phyloP scores from a whole-genome alignment of 2,113 vertebrate species.

The Daboia siamensis region DNA sequence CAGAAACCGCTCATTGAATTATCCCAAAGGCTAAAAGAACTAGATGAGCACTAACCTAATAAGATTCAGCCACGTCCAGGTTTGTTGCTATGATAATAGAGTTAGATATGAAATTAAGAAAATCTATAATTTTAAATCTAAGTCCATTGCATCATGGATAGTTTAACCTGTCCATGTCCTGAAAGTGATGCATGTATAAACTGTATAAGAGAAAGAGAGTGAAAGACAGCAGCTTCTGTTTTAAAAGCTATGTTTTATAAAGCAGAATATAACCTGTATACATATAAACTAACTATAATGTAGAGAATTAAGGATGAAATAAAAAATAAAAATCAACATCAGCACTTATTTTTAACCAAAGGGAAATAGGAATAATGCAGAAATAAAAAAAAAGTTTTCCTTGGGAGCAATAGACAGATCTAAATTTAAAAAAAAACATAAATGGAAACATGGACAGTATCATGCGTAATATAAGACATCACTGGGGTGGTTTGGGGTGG shows the following conservation, averaged over 20 bases:
- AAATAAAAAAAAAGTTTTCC: neutral
- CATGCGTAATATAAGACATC: no score
- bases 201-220: neutral
- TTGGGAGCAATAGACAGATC: neutral
- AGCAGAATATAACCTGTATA: neutral
- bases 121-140: conserved; percentile 31
- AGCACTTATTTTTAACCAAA: neutral
- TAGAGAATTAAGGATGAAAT: neutral
- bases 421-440: neutral
- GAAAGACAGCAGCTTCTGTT: neutral
- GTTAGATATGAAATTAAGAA: conserved; percentile 30
- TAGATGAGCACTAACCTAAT: conserved; percentile 19
- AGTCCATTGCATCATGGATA: conserved; percentile 1
- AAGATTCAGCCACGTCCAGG: conserved; percentile 16
- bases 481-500: no score
- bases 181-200: neutral
- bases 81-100: conserved; percentile 27
- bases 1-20: conserved; percentile 32
- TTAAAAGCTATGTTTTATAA: neutral
- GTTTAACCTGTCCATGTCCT: neutral
- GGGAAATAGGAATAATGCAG: neutral
- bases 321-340: neutral
- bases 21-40: conserved; percentile 33
- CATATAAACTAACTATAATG: neutral
- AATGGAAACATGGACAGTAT: neutral